Evolutionary conservation across 2,888 invertebrate species (phyloP), one percentile per base, ranked within the genome.

Genomic region (Pemphredon lugubris): DNA sequence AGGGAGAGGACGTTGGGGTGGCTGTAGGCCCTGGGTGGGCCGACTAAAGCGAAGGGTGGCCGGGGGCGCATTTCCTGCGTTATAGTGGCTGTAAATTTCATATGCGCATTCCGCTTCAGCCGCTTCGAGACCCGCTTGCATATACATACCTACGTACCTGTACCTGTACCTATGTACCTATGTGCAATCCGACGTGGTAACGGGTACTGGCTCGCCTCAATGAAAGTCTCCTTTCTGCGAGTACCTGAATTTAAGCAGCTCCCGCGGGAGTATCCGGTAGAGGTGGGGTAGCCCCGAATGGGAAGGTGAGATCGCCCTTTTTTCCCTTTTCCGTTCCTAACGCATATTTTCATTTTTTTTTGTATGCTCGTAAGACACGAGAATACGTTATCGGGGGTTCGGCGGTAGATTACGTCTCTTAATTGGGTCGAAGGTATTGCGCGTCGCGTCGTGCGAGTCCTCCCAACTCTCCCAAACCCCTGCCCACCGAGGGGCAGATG

Each of bases 31-130:
- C 6, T 26, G 26, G 63, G 34, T 51, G 51, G 69, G 51, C 57
- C 47, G 55, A 55, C 34, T 47, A 54, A 37, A 40, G 40, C 23
- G 42, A 51, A 42, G 61, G 64, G 63, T 47, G 45, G 73, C 64
- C 60, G 59, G 72, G 68, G 75, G 75, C 60, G 81, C 75, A 68
- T 79, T 84, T 85, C 81, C 77, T 75, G 79, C 75, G 79, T 79
- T 83, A 79, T 79, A 82, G 81, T 68, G 77, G 83, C 77, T 81
- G 85, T 85, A 85, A 85, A 85, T 85, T 85, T 85, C 84, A 83
- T 85, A 85, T 80, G 84, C 81, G 81, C 81, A 83, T 85, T 83
- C 81, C 76, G 68, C 67, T 60, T 71, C 60, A 57, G 68, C 65
- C 63, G 64, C 50, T 70, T 73, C 73, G 72, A 69, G 60, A 6